Conservation (phyloP, 2,113 vertebrate species). For the Callopanchax toddi region DNA sequence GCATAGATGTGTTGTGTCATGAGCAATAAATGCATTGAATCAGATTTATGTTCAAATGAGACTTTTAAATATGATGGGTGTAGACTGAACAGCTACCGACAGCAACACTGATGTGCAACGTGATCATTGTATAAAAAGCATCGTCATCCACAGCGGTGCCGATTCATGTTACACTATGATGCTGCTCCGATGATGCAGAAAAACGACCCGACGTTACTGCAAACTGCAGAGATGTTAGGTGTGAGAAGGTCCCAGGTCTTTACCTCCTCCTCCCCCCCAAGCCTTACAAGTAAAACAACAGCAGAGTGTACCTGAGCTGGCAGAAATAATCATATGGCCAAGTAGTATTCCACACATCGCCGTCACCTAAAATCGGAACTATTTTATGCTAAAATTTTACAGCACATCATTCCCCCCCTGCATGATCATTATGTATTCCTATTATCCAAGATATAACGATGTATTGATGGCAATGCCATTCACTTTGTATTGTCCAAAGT, state of each 20-base stretch:
- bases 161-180: conserved; percentile 57
- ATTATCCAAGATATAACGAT: conserved; percentile 64
- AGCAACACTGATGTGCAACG: conserved; percentile 20
- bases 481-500: conserved; percentile 65
- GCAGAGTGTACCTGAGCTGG: conserved; percentile 66
- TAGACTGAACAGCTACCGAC: conserved; percentile 27
- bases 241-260: conserved; percentile 28
- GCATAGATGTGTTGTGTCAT: conserved; percentile 37
- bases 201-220: conserved; percentile 23
- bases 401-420: conserved; percentile 47
- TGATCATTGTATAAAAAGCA: conserved; percentile 32
- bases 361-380: conserved; percentile 44
- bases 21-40: conserved; percentile 69
- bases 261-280: conserved; percentile 46
- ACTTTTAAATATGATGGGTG: conserved; percentile 28
- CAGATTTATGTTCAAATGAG: conserved; percentile 10
- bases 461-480: conserved; percentile 65
- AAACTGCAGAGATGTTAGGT: conserved; percentile 31
- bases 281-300: conserved; percentile 49
- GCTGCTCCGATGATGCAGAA: conserved; percentile 48
- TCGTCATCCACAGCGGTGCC: conserved; percentile 39
- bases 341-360: conserved; percentile 53
- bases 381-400: conserved; percentile 49
- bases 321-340: conserved; percentile 50
- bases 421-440: conserved; percentile 70